These are phyloP conservation scores for Lates japonicus DNA, from an alignment of 2,797 vertebrate genomes.

Conservation along the genomic window DNA sequence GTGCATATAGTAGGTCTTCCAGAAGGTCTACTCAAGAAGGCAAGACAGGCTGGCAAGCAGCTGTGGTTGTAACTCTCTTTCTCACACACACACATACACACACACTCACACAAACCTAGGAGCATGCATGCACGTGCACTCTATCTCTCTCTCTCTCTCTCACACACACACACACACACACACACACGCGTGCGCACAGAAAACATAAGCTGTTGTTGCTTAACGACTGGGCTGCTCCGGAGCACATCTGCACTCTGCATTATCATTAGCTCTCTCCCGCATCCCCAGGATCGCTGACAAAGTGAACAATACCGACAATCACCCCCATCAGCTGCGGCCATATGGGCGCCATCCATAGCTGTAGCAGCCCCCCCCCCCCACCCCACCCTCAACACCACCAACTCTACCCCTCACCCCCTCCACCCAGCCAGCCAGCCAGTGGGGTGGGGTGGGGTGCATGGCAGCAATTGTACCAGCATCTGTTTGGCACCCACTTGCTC, in stretches of 20 bases:
- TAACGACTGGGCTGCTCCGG: slow-evolving; percentile 83
- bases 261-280: slow-evolving; percentile 87
- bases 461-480: slow-evolving; percentile 86
- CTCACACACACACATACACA: slow-evolving; percentile 27
- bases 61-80: slow-evolving; percentile 76
- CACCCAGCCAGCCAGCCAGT: too few species aligned
- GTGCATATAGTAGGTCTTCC: slow-evolving; percentile 51
- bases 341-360: slow-evolving; percentile 87
- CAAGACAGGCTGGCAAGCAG: slow-evolving; percentile 80
- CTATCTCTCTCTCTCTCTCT: background rate
- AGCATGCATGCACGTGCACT: too few species aligned
- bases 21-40: slow-evolving; percentile 76
- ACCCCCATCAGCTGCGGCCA: slow-evolving; percentile 88
- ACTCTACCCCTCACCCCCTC: too few species aligned
- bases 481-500: slow-evolving; percentile 80
- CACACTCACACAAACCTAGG: slow-evolving; percentile 18
- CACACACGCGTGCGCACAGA: too few species aligned
- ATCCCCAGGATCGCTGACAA: slow-evolving; percentile 89
- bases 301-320: slow-evolving; percentile 91
- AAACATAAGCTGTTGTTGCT: slow-evolving; percentile 82
- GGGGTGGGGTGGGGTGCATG: slow-evolving; percentile 30
- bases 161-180: slow-evolving; percentile 31
- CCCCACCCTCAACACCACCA: slow-evolving; percentile 5
- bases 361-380: slow-evolving; percentile 46
- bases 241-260: slow-evolving; percentile 90